phyloP scores from a whole-genome alignment of 2,113 vertebrate species.

The Condylura cristata region DNA sequence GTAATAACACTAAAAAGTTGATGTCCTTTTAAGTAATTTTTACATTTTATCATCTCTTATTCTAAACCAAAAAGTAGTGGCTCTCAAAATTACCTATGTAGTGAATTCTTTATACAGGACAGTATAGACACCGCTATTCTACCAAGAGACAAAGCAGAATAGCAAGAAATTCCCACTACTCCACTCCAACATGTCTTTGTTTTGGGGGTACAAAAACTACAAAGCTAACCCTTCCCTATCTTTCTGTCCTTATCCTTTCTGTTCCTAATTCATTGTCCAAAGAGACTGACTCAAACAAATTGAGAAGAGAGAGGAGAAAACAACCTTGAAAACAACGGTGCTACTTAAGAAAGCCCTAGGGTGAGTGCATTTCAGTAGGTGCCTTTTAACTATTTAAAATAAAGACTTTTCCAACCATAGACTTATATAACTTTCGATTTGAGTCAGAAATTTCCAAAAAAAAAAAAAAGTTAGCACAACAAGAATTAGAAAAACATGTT shows the following conservation, averaged over 20 bases:
- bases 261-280: background rate
- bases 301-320: background rate
- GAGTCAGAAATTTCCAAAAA: background rate
- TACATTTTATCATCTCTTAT: background rate
- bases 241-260: background rate
- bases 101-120: background rate
- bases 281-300: background rate
- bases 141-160: background rate
- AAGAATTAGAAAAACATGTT: conserved; percentile 1
- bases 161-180: background rate
- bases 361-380: background rate
- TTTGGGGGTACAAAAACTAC: background rate
- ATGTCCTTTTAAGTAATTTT: background rate
- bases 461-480: background rate
- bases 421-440: background rate
- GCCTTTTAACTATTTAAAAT: background rate
- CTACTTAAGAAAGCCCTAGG: background rate
- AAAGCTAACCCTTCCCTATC: background rate
- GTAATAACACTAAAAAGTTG: background rate
- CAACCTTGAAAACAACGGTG: background rate
- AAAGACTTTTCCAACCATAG: background rate
- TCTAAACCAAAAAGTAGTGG: background rate
- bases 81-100: background rate
- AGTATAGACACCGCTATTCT: background rate
- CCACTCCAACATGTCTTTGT: background rate